These are phyloP conservation scores for Desmophyllum pertusum DNA, from an alignment of 92 coral and sea anemone species.

Conservation along the genomic window DNA sequence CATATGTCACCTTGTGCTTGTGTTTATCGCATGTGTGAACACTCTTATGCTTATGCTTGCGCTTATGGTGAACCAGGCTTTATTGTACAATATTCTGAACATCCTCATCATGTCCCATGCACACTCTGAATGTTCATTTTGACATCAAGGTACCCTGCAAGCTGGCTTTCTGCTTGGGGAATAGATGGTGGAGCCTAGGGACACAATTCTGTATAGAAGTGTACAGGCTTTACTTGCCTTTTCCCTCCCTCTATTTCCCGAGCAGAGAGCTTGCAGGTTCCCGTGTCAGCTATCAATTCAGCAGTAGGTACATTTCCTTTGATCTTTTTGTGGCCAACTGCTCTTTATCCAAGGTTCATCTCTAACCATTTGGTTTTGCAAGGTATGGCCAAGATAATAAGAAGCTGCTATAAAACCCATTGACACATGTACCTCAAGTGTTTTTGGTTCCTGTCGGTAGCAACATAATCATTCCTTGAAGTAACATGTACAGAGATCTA, in stretches of 20 bases:
- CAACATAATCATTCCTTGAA: constrained; percentile 32
- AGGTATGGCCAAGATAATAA: constrained; percentile 61
- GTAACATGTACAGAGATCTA: background rate
- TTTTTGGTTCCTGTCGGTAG: constrained; percentile 76
- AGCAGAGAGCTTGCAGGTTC: background rate
- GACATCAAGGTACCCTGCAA: no score
- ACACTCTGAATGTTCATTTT: no score
- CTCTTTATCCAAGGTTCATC: constrained; percentile 3
- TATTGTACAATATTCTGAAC: no score
- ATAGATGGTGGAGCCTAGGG: background rate
- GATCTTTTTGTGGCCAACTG: constrained; percentile 4
- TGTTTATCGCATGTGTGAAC: no score
- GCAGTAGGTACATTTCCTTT: background rate
- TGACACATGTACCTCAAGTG: constrained; percentile 16
- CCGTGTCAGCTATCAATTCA: background rate
- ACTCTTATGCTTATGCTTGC: no score
- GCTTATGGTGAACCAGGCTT: no score
- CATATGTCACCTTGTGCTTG: no score
- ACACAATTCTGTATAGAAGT: background rate
- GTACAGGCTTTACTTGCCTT: background rate
- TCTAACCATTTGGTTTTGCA: constrained; percentile 9
- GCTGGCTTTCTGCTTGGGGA: background rate
- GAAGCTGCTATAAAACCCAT: constrained; percentile 78
- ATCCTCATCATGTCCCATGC: no score
- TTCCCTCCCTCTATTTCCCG: background rate